Base-by-base conservation (phyloP, 2,888 invertebrate genomes). In the Tachina grossa region DNA sequence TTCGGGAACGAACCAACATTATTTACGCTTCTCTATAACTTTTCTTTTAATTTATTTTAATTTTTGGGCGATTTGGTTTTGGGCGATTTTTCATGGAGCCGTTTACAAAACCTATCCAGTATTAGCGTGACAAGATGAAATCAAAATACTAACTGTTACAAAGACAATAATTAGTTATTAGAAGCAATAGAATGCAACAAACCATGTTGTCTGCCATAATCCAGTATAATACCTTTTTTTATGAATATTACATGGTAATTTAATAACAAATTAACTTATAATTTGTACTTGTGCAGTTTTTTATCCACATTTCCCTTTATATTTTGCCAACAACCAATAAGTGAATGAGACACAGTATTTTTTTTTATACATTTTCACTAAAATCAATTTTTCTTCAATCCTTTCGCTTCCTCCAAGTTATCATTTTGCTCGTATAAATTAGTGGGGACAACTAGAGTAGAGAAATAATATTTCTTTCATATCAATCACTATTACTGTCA, bases 91-190 rank as follows among this genome's bases (percentile, higher is more conserved):
- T n/a, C n/a, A n/a, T n/a, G n/a, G n/a, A n/a, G 4, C 2, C 41
- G 13, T n/a, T 16, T 68, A 19, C 1, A 16, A 69, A n/a, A 53
- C 1, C 31, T 41, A 49, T 31, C n/a, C 22, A 51, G 61, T 49
- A 53, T 43, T 82, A 57, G 75, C 85, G 83, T 85, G 85, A 75
- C 79, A 83, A 11, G 78, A 83, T 85, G 76, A 85, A 78, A 85
- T 75, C 74, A 85, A 85, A 85, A 83, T 75, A 22, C 2, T 22
- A 83, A 85, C 78, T 74, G 63, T 65, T 69, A 63, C 69, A 82
- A 85, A 74, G 31, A 74, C 82, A 65, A 79, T 71, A 79, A 83
- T 75, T 59, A 65, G 55, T 22, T 65, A 72, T 65, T 80, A 71
- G 59, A 6, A 14, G n/a, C 55, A 22, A 39, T 16, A 45, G 49